These are phyloP conservation scores for Phaethornis superciliosus DNA, from an alignment of 2,113 vertebrate species.

Conservation along the genomic window DNA sequence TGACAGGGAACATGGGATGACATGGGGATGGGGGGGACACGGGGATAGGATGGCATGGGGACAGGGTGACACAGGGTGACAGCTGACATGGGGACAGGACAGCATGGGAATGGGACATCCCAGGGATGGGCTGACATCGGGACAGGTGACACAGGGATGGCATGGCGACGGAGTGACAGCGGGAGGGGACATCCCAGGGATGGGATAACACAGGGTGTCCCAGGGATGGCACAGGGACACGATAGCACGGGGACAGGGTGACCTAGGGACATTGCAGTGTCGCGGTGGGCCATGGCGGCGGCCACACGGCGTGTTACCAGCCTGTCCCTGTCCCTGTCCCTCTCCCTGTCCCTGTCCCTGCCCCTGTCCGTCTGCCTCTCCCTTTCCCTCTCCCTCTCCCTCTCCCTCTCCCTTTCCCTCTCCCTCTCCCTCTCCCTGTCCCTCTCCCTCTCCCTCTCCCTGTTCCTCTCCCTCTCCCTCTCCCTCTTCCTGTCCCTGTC, in stretches of 20 bases:
- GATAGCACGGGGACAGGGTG: too few relatives aligned
- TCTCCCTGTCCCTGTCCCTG: too few relatives aligned
- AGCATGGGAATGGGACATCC: rapidly evolving
- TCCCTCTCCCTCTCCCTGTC: neutral
- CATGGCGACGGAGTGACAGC: neutral
- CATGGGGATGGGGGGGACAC: too few relatives aligned
- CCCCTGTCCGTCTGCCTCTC: too few relatives aligned
- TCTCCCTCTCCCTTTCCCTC: neutral
- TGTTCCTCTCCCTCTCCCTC: neutral
- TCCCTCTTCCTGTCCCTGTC: neutral
- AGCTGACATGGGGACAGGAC: neutral
- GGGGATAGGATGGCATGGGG: neutral
- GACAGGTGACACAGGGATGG: neutral
- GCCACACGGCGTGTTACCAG: neutral
- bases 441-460: neutral
- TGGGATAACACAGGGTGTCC: too few relatives aligned
- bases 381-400: neutral
- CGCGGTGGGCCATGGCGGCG: neutral
- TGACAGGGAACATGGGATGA: too few relatives aligned
- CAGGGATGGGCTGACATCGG: neutral
- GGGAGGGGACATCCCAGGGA: too few relatives aligned
- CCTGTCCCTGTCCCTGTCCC: neutral
- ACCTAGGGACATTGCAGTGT: neutral
- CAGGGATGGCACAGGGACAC: too few relatives aligned
- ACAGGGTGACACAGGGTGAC: neutral